Evolutionary conservation across 2,888 invertebrate species (phyloP), one percentile per base, ranked within the genome.

Genomic region (Calliscelio sp.): DNA sequence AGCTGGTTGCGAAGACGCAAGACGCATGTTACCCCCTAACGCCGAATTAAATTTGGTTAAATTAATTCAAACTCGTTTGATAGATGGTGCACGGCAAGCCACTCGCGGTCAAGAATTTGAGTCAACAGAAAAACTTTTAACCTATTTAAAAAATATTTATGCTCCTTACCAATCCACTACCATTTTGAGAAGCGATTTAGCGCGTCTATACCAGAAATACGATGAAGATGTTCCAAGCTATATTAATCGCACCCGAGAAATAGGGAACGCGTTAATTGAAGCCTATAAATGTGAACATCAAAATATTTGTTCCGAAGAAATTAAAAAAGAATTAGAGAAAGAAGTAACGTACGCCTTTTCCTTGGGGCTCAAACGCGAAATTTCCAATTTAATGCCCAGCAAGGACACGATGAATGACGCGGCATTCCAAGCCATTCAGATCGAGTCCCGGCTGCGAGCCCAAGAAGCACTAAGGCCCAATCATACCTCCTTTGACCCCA

Each of bases 221-320:
- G 32, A 55, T 32, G 55, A 55, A 55, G 55, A 55, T 14, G 28
- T 55, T 6, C 55, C 55, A 2, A 55, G 28, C 4, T 55, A 55
- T 16, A 5, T 32, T 2, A 55, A 55, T 32, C 25, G 55, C 32
- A 49, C 2, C 7, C 5, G 14, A 35, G 14, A 14, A 35, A 8
- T 35, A 1, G 35, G 35, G 14, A 35, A 35, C 14, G 35, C 35
- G 1, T 11, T 35, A 35, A 5, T 35, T 35, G 35, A 35, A 11
- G 35, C 35, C 8, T 35, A 35, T 5, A 35, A 5, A 14, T 35
- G 10, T 14, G 14, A 35, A 14, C 8, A 35, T 11, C n/a, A n/a
- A n/a, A 14, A 8, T 11, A 3, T 14, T 35, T 11, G 14, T 5
- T 11, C 8, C 5, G 35, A 14, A 35, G 14, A 35, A 11, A 35